A percentile compares a stretch with the other conserved stretches of the same genome.
phyloP scores from a whole-genome alignment of 2,888 invertebrate species.

The Tiliacea aurago region DNA sequence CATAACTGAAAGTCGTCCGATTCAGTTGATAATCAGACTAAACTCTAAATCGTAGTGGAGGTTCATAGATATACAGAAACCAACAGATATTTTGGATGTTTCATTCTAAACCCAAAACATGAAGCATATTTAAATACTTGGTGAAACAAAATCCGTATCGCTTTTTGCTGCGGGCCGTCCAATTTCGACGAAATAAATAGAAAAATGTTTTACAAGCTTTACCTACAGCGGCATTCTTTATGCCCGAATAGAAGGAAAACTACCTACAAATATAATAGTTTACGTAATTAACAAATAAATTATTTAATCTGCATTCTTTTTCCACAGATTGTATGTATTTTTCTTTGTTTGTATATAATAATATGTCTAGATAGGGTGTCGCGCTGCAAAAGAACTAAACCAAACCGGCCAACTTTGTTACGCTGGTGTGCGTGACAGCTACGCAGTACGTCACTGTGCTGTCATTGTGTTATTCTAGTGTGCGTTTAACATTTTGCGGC shows the following conservation, averaged over 20 bases:
- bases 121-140: background rate
- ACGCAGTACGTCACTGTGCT: too few species aligned
- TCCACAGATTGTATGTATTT: background rate
- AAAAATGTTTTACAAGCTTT: background rate
- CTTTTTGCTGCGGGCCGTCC: background rate
- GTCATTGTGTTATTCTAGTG: too few species aligned
- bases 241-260: too few species aligned
- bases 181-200: conserved; percentile 15
- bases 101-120: conserved; percentile 1
- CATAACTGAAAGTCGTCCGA: conserved; percentile 12
- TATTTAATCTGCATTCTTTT: background rate
- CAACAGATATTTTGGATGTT: conserved; percentile 1
- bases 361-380: too few species aligned
- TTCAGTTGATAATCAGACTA: background rate
- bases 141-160: background rate
- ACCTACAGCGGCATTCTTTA: too few species aligned
- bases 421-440: too few species aligned
- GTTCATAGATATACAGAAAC: background rate
- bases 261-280: too few species aligned
- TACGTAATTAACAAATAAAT: background rate
- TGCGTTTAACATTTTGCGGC: too few species aligned
- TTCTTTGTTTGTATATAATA: background rate
- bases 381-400: too few species aligned
- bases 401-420: too few species aligned
- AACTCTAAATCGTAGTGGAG: background rate